Conservation (phyloP, 2,113 vertebrate genomes). For the Indicator indicator region DNA sequence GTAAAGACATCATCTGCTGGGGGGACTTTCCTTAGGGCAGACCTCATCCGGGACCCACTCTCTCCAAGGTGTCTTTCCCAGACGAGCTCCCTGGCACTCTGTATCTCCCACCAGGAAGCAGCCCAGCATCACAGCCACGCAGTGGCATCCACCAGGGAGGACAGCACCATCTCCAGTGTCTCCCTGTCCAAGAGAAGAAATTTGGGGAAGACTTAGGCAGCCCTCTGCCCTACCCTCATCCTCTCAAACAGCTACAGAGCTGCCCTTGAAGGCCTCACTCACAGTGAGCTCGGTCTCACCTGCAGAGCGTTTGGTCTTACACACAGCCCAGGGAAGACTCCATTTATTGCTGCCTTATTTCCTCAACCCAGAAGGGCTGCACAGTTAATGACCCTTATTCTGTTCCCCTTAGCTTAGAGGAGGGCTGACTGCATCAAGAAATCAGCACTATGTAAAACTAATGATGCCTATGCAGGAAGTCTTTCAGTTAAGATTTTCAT, state of each 20-base stretch:
- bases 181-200: not conserved
- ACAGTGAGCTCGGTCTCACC: too few species aligned
- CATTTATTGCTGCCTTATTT: not conserved
- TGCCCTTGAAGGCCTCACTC: accelerated
- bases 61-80: not conserved
- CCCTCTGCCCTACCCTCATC: not conserved
- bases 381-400: not conserved
- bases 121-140: not conserved
- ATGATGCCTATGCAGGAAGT: not conserved
- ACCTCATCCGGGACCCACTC: not conserved
- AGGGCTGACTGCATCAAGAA: not conserved
- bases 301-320: not conserved
- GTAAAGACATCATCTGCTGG: not conserved
- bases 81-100: not conserved
- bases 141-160: too few species aligned
- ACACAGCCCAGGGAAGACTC: not conserved
- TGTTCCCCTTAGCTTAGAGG: not conserved
- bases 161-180: not conserved
- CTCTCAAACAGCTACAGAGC: not conserved
- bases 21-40: not conserved
- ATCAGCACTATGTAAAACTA: not conserved
- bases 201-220: not conserved
- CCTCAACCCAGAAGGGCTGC: accelerated
- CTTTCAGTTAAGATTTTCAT: not conserved
- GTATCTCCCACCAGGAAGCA: not conserved